Evolutionary conservation across 2,113 vertebrate genomes (phyloP).

Genomic region (Bubo scandiacus): DNA sequence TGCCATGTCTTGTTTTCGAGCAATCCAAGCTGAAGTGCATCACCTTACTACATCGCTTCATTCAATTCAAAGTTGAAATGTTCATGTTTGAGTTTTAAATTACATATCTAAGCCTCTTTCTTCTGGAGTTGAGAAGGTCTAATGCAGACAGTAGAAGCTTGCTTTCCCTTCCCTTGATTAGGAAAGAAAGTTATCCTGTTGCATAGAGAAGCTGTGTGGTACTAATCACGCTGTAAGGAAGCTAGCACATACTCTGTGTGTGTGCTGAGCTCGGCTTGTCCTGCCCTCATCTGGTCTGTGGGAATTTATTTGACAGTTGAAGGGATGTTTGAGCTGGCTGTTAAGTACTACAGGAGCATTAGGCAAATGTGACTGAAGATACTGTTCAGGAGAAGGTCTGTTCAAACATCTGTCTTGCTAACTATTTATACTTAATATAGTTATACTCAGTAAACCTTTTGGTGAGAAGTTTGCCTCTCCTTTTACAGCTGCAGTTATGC

Average conservation of each 20-base stretch:
- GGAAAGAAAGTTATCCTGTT: not conserved
- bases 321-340: not conserved
- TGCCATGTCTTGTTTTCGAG: not conserved
- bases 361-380: not conserved
- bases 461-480: not conserved
- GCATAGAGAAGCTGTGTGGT: not conserved
- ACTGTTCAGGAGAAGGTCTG: not conserved
- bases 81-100: conserved; percentile 7
- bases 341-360: not conserved
- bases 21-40: not conserved
- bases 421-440: not conserved
- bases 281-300: conserved; percentile 29
- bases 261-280: not conserved
- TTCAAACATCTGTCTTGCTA: not conserved
- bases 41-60: not conserved
- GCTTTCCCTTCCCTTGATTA: not conserved
- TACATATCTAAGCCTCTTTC: not conserved
- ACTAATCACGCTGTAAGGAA: not conserved
- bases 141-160: not conserved
- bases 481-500: not conserved
- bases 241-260: not conserved
- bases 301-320: not conserved
- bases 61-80: not conserved
- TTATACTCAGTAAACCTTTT: not conserved
- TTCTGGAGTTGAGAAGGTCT: not conserved